Evolutionary conservation across 2,113 vertebrate species (phyloP), one percentile per base, ranked within the genome.

Genomic region (Noturus placidus): DNA sequence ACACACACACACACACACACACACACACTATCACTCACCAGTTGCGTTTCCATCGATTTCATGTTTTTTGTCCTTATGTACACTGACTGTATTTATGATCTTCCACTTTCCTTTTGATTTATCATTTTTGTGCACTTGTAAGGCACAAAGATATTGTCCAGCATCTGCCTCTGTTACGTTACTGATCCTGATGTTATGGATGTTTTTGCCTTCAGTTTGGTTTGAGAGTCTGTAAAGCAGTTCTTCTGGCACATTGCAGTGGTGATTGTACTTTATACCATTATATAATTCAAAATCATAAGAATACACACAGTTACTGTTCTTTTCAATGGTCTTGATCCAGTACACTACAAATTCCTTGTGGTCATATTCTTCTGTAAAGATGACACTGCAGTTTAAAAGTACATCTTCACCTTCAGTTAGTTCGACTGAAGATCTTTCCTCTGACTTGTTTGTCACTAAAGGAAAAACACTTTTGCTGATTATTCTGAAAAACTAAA

Each of bases 91-190:
- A 20, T 59, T 74, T 27, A 89, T 86, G 38, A 89, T 81, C 35
- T 27, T 85, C 88, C 90, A 89, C 11, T 57, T 33, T n/a, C 8
- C 83, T 56, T 22, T 50, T 7, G 22, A 3, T 25, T 61, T 42
- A 11, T 52, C 3, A 17, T 9, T 0, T 25, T 6, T 63, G 57
- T 25, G 1, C 56, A 84, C 20, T 11, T 88, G 74, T 86, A 91
- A 50, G 22, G 67, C 88, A 88, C 87, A 90, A 9, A 77, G 83
- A 78, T 89, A 91, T 38, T 86, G 90, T 17, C 86, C 90, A 80
- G 84, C 65, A 82, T 91, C 88, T 77, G 80, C 88, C 33, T 46
- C 38, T 57, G 46, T 84, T 50, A 35, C 54, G 5, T 76, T 65
- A 59, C 72, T 84, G 83, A 91, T 91, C 30, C 14, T 88, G 61